phyloP scores from a whole-genome alignment of 2,888 invertebrate species.

The Deroplatys truncata region DNA sequence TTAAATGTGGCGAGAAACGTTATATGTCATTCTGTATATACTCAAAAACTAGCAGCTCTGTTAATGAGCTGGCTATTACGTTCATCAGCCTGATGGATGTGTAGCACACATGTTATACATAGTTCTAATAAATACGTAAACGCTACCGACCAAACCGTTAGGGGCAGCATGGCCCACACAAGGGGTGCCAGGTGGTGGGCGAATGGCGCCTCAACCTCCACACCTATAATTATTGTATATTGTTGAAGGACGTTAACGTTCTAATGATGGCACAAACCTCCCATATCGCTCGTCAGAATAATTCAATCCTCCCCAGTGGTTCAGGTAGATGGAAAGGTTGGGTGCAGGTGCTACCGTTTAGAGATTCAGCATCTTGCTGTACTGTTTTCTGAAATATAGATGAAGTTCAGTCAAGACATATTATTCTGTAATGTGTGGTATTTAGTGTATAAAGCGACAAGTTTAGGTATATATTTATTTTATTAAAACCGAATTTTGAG shows the following conservation, averaged over 20 bases:
- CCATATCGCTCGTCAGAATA: neutral
- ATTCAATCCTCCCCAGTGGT: neutral
- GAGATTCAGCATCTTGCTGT: too few relatives aligned
- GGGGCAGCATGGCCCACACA: neutral
- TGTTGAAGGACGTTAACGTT: neutral
- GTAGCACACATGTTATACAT: neutral
- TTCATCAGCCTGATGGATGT: too few relatives aligned
- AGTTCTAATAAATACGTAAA: neutral
- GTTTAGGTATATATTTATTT: too few relatives aligned
- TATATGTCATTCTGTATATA: too few relatives aligned
- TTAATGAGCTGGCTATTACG: too few relatives aligned
- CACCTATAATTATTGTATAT: neutral
- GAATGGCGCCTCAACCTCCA: neutral
- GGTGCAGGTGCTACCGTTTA: neutral
- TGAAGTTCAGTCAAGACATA: too few relatives aligned
- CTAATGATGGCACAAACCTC: neutral
- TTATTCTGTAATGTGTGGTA: too few relatives aligned
- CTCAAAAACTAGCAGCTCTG: too few relatives aligned
- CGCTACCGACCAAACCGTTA: neutral
- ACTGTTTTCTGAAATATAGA: too few relatives aligned
- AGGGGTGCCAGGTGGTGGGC: neutral
- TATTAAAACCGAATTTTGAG: too few relatives aligned
- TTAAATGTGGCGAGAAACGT: too few relatives aligned
- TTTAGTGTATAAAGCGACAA: too few relatives aligned
- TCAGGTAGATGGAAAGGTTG: neutral